Base-by-base conservation (phyloP, 2,888 invertebrate genomes). In the Caenorhabditis sp. region DNA sequence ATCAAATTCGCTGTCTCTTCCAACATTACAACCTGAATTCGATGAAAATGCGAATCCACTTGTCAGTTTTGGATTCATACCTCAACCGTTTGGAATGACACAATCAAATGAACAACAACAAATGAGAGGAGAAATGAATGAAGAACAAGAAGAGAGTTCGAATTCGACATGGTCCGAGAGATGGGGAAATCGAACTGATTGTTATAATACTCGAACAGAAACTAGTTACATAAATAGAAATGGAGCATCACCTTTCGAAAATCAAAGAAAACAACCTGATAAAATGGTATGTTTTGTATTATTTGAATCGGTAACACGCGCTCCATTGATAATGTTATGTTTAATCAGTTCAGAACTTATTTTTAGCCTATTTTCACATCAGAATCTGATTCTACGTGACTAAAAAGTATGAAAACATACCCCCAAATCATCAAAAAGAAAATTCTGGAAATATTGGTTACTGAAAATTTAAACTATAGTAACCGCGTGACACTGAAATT, bases 141-240 rank as follows among this genome's bases (percentile, higher is more conserved):
- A 66, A 66, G 61, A 64, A n/a, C n/a, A n/a, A 51, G 27, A 61
- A 64, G 64, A 65, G 62, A 31, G 54, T 65, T 23, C 69, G 58
- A 17, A 61, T 61, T 57, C 65, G 58, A 10, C 65, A 66, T 27
- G 62, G 58, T 1, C 62, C 37, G 17, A 60, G 60, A 21, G 70
- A 70, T 43, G 70, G 70, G 19, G 62, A 62, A 17, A 31, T 31
- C 5, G 10, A 31, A 31, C 58, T 61, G 31, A 65, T 58, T 53
- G 61, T 61, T 43, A 65, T 69, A 55, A 63, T 53, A 27, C 43
- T 21, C 43, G 54, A 58, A 50, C 23, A n/a, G 37, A 21, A 31
- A 10, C 5, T n/a, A 26, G 37, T 21, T 27, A 43, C 17, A 53
- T 60, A 51, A 26, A 61, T 64, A 60, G 57, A 60, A n/a, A 64